A percentile compares a stretch with the other conserved stretches of the same genome.
phyloP scores from a whole-genome alignment of 2,113 vertebrate genomes.

The Phyllostomus hastatus region DNA sequence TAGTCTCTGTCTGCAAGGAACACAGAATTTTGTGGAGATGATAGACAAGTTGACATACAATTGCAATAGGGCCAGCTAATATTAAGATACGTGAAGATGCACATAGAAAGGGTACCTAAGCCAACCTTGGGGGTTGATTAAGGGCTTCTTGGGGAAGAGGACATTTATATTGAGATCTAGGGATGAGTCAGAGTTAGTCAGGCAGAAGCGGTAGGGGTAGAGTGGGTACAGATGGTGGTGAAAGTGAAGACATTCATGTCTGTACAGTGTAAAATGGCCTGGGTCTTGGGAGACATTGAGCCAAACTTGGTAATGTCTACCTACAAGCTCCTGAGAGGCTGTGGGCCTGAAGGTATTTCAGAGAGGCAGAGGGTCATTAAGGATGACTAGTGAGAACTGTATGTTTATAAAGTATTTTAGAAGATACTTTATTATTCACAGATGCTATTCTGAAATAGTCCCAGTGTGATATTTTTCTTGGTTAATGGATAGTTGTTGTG shows the following conservation, averaged over 20 bases:
- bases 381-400: neutral
- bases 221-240: neutral
- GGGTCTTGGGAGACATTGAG: neutral
- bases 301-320: neutral
- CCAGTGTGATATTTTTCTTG: slow-evolving; percentile 34
- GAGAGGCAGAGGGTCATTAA: neutral
- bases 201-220: neutral
- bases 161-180: neutral
- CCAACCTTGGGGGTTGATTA: neutral
- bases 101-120: neutral
- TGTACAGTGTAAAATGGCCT: neutral
- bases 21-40: neutral
- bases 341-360: neutral
- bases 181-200: neutral
- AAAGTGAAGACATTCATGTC: neutral
- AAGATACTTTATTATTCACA: slow-evolving; percentile 19
- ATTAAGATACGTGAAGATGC: neutral
- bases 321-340: neutral
- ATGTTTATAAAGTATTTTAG: slow-evolving; percentile 28
- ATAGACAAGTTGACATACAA: neutral
- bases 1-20: neutral
- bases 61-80: neutral
- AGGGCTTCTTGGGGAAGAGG: neutral
- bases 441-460: slow-evolving; percentile 35
- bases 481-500: neutral